phyloP scores from a whole-genome alignment of 2,888 invertebrate genomes.

The Acanthosepion pharaonis region DNA sequence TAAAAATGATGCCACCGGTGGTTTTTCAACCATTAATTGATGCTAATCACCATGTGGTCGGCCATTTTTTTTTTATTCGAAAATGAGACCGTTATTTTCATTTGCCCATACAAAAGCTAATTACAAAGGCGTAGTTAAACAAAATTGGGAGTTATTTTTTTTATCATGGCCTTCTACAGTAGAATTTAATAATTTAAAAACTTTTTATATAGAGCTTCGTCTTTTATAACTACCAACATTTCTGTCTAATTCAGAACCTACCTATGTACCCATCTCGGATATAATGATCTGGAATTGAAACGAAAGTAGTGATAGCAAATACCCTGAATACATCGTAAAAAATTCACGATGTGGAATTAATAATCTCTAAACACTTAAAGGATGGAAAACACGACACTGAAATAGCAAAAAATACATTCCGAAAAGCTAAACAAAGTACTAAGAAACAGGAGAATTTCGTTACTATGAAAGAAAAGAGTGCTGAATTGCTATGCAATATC shows the following conservation, averaged over 20 bases:
- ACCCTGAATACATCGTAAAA: too few species aligned
- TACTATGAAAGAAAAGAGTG: too few species aligned
- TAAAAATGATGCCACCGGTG: background rate
- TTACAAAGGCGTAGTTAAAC: background rate
- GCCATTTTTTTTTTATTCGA: background rate
- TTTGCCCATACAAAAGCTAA: background rate
- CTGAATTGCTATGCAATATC: too few species aligned
- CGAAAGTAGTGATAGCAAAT: too few species aligned
- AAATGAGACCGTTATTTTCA: background rate
- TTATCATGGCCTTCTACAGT: background rate
- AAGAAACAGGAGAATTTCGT: too few species aligned
- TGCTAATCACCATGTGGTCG: background rate
- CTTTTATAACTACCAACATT: background rate
- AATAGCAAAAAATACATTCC: too few species aligned
- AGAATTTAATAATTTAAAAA: background rate
- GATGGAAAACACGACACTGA: too few species aligned
- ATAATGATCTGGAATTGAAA: too few species aligned
- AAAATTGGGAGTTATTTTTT: background rate
- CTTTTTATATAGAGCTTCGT: background rate
- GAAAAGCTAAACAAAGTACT: too few species aligned
- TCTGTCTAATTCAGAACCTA: background rate
- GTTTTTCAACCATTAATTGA: background rate
- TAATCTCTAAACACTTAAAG: too few species aligned
- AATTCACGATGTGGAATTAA: too few species aligned
- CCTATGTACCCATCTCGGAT: background rate